Base-by-base conservation (phyloP, 1,140 invertebrate genomes). In the Penaeus japonicus region DNA sequence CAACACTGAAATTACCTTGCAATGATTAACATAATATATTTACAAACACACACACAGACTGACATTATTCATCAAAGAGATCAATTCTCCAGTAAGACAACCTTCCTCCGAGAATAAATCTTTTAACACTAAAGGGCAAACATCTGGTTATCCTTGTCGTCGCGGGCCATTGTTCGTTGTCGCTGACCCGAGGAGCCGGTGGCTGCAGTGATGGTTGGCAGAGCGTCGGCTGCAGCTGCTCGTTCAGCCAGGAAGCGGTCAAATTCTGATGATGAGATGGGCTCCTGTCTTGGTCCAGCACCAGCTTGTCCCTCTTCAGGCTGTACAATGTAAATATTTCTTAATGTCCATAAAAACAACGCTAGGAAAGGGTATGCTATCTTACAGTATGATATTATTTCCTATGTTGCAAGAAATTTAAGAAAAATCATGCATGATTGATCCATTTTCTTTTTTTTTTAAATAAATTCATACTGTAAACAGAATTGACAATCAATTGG, bases 241-340 rank as follows among this genome's bases (percentile, higher is more conserved):
- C 97, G 93, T 92, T 98, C 97, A 1, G 96, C 96, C 47, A 98
- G 94, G 93, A 98, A 99, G 91, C 96, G 95, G 92, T 98, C 97
- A 93, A 99, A 99, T 92, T 98, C 97, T 90, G 96, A 96, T 90
- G 96, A 97, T 22, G 96, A 97, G 35, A 97, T 93, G 15, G 96
- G 96, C 91, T 96, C 95, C 91, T 96, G 95, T 24, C 92, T 75
- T 27, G 80, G 92, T 15, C 91, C 84, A 82, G 91, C 91, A 70
- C 89, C 84, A 73, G 84, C 90, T 86, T 89, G 90, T 35, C 90
- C 92, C 53, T 39, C 27, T 20, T 24, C 57, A 27, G 84, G 54
- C 84, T 85, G 84, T 65, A 20, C 10, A 62, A 30, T 27, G n/a
- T 47, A 47, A 47, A 47, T 47, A 15, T 47, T 12, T 47, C 47